These are phyloP conservation scores for Chironomus striatipennis DNA, from an alignment of 1,140 invertebrate species.

Conservation along the genomic window DNA sequence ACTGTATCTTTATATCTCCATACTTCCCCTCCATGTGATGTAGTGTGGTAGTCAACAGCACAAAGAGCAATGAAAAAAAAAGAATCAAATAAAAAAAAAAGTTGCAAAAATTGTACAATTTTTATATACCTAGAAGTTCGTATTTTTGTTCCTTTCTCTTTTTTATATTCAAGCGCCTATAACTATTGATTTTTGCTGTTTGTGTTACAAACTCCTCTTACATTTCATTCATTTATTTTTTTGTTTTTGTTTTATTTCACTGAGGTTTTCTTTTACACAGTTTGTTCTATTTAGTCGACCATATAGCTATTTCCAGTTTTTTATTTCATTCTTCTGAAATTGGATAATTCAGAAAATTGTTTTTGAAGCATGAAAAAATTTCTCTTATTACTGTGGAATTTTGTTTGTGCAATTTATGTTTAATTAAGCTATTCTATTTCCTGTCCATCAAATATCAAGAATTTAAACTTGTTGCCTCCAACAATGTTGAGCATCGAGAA, in stretches of 20 bases:
- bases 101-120: slow-evolving; percentile 17
- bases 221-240: neutral
- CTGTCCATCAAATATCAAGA: no score
- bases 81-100: neutral
- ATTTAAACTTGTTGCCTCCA: no score
- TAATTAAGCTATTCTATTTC: no score
- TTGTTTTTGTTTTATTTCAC: neutral
- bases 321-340: slow-evolving; percentile 4
- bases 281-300: slow-evolving; percentile 18
- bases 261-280: neutral
- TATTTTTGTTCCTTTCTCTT: neutral
- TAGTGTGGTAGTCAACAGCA: slow-evolving; percentile 12
- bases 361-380: neutral
- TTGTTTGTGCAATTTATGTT: no score
- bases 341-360: neutral
- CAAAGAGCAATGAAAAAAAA: slow-evolving; percentile 15
- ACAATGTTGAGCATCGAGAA: no score
- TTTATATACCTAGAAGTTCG: neutral
- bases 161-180: neutral
- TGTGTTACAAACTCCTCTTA: slow-evolving; percentile 16
- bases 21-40: neutral
- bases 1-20: neutral
- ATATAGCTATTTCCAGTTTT: neutral
- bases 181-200: slow-evolving; percentile 2
- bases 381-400: neutral